Base-by-base conservation (phyloP, 2,797 vertebrate genomes). In the Delichon dasypus region DNA sequence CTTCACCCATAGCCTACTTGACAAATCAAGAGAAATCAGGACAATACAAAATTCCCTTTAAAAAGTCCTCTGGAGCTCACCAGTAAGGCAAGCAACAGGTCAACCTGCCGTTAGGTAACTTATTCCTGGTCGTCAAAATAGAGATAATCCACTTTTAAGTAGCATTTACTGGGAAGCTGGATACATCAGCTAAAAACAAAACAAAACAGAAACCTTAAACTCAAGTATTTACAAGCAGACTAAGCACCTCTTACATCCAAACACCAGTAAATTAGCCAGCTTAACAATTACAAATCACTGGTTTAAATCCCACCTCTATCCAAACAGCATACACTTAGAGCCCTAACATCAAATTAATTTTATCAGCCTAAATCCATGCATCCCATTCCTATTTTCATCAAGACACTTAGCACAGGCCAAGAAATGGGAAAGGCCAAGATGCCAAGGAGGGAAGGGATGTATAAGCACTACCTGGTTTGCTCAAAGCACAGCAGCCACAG, bases 1-100 rank as follows among this genome's bases (percentile, higher is more conserved):
- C 42, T 82, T 92, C 84, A 65, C 30, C 45, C 42, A 55, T 44
- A 82, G 71, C 30, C 82, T 57, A 64, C 60, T 77, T 11, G 2
- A 76, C 79, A 91, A 93, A 90, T 84, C 45, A 86, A 93, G 77
- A 95, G 50, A 90, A 93, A 93, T 79, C 0, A 8, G 45, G 27
- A 29, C 71, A 86, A 73, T 92, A 90, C 73, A 70, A 88, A 74
- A 83, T 30, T 21, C 5, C 70, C 32, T 47, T 91, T 81, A 81
- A 60, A 66, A 92, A 90, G 25, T 88, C 51, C 40, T 88, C 48
- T 64, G 32, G 58, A 88, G 55, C 53, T 90, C 75, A 72, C 27
- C 20, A 21, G 17, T 76, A 85, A 27, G 55, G 30, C 26, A 72
- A 80, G 50, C 54, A 88, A 70, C 48, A 89, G 73, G 76, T 78